Evolutionary conservation across 2,888 invertebrate genomes (phyloP).

Genomic region (Eurois occulta): DNA sequence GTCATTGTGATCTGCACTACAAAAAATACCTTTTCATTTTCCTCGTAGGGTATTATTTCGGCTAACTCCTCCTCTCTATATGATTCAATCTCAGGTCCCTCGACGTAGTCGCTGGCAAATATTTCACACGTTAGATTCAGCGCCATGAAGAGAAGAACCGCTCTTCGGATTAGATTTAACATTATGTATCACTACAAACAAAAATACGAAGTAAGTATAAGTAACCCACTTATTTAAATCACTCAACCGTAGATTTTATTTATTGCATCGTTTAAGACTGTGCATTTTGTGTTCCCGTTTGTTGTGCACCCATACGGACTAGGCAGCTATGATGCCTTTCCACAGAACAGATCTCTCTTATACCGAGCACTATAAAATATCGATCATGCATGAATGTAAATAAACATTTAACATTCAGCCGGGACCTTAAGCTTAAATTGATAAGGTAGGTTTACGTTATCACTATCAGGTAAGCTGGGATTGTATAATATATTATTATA

Average conservation of each 20-base stretch:
- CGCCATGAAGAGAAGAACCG: slow-evolving; percentile 43
- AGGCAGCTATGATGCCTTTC: neutral
- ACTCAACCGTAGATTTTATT: neutral
- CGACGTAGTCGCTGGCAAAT: slow-evolving; percentile 33
- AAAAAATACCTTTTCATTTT: slow-evolving; percentile 69
- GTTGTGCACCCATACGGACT: neutral
- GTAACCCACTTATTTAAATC: neutral
- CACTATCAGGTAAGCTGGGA: slow-evolving; percentile 54
- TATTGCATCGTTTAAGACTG: neutral
- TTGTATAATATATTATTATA: slow-evolving; percentile 47
- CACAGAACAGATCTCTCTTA: neutral
- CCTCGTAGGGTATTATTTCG: slow-evolving; percentile 54
- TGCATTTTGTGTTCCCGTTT: neutral
- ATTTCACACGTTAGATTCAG: slow-evolving; percentile 43
- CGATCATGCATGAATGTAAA: slow-evolving; percentile 33
- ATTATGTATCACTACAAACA: slow-evolving; percentile 50
- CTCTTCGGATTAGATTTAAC: slow-evolving; percentile 36
- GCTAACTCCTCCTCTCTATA: slow-evolving; percentile 52
- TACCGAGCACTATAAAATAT: slow-evolving; percentile 28
- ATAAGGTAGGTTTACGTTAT: slow-evolving; percentile 59
- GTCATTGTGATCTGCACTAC: neutral
- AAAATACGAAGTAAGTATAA: neutral
- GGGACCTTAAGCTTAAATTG: slow-evolving; percentile 47
- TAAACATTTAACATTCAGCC: slow-evolving; percentile 40
- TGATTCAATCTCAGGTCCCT: slow-evolving; percentile 24